Conservation (phyloP, 2,888 invertebrate genomes). For the Pilophorus perplexus region DNA sequence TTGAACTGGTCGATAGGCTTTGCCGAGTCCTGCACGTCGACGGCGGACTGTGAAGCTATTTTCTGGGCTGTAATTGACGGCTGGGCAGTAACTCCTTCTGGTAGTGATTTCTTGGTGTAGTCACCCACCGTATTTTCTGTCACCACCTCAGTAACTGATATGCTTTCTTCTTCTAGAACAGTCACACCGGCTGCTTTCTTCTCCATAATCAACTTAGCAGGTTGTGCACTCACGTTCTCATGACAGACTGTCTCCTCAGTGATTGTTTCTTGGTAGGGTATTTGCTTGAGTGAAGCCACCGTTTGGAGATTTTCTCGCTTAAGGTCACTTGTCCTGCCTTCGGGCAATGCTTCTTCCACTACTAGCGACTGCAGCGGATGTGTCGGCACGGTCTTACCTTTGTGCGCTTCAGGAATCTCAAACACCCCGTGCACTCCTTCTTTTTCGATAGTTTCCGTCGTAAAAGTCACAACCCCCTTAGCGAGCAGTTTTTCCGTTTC, state of each 20-base stretch:
- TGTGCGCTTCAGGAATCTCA: conserved; percentile 58
- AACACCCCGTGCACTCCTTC: conserved; percentile 60
- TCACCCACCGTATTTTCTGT: conserved; percentile 56
- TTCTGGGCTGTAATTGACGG: conserved; percentile 55
- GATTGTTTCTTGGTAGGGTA: conserved; percentile 55
- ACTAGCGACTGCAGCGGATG: conserved; percentile 58
- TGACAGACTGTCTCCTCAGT: conserved; percentile 57
- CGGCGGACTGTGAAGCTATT: conserved; percentile 56
- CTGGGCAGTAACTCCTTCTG: conserved; percentile 54
- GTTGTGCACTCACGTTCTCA: conserved; percentile 55
- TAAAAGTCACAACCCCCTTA: conserved; percentile 61
- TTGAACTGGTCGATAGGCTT: conserved; percentile 52
- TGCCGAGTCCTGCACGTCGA: conserved; percentile 55
- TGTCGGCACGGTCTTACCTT: conserved; percentile 56
- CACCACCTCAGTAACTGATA: conserved; percentile 56
- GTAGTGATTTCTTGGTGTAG: conserved; percentile 52
- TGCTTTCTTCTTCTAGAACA: conserved; percentile 54
- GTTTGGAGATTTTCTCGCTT: conserved; percentile 54
- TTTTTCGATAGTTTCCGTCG: conserved; percentile 64
- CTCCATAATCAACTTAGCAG: conserved; percentile 52
- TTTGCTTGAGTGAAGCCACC: conserved; percentile 54
- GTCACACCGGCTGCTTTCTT: conserved; percentile 54
- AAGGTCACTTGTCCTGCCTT: conserved; percentile 55
- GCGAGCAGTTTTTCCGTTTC: conserved; percentile 56
- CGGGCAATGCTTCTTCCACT: conserved; percentile 54